Percentiles rank a stretch among this genome's conserved stretches.
These are phyloP conservation scores for Boulengeromyrus knoepffleri DNA, from an alignment of 2,113 vertebrate species.

Conservation along the genomic window DNA sequence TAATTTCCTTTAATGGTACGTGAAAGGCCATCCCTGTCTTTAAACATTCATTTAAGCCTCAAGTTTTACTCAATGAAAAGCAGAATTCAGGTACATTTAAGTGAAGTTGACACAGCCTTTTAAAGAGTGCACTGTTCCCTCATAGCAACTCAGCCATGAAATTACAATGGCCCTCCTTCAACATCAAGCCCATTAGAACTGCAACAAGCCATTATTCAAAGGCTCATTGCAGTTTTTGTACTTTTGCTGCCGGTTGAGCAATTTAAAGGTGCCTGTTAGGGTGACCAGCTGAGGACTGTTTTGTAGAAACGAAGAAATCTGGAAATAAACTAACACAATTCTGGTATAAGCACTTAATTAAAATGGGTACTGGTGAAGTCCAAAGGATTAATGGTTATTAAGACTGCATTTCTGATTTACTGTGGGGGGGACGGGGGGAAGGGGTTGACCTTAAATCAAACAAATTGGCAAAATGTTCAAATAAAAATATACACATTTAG, in stretches of 20 bases:
- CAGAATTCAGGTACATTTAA: conserved; percentile 44
- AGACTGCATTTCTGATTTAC: not conserved
- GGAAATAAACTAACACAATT: not conserved
- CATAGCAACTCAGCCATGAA: conserved; percentile 50
- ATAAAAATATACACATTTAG: not conserved
- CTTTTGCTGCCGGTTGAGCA: conserved; percentile 34
- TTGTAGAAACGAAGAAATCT: conserved; percentile 15
- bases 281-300: conserved; percentile 32
- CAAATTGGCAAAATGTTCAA: not conserved
- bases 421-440: not conserved
- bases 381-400: not conserved
- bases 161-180: conserved; percentile 56
- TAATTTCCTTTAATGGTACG: conserved; percentile 23
- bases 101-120: conserved; percentile 47
- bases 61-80: conserved; percentile 32
- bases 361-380: not conserved
- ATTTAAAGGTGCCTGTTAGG: conserved; percentile 39
- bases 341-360: not conserved
- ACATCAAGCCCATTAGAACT: conserved; percentile 31
- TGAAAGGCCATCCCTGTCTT: conserved; percentile 36
- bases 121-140: conserved; percentile 37
- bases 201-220: conserved; percentile 41
- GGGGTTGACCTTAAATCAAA: not conserved
- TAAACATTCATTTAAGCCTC: conserved; percentile 32
- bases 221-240: conserved; percentile 30